Base-by-base conservation (phyloP, 1,140 invertebrate species). In the Phocides pigmalion region DNA sequence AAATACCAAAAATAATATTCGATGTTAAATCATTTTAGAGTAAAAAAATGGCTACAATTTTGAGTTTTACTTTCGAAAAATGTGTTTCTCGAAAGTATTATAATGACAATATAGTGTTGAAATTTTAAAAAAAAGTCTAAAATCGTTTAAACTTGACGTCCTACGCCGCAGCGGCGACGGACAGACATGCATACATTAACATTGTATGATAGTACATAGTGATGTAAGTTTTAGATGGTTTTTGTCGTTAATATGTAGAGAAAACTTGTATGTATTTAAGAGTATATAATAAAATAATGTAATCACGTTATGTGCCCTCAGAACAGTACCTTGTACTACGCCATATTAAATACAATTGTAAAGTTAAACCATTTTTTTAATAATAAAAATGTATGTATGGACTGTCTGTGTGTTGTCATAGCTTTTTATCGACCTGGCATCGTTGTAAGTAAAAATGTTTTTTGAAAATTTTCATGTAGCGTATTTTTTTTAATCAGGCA, bases 1-100 rank as follows among this genome's bases (percentile, higher is more conserved):
- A n/a, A n/a, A n/a, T n/a, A n/a, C n/a, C n/a, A n/a, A n/a, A n/a
- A n/a, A n/a, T n/a, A n/a, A n/a, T n/a, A n/a, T n/a, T n/a, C n/a
- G n/a, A n/a, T n/a, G n/a, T n/a, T n/a, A n/a, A n/a, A n/a, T n/a
- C n/a, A n/a, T n/a, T n/a, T n/a, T n/a, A n/a, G n/a, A n/a, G n/a
- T n/a, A 6, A 22, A 22, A 22, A 22, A 22, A 6, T 22, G 6
- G 2, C 6, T 22, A 22, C 3, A 22, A 6, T 22, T 22, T 22
- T 22, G 22, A 22, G 22, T 35, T 35, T 12, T 4, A 35, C 12
- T 35, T 47, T 3, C 9, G 25, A 47, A 22, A 47, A 49, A 25
- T 6, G 11, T 15, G 20, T 49, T 22, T 6, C 12, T 16, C 53
- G 16, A 58, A 58, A 58, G 53, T 58, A 58, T 58, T 58, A 58